A percentile compares a stretch with the other conserved stretches of the same genome.
Evolutionary conservation across 2,113 vertebrate genomes (phyloP).

Genomic region (Choloepus hoffmanni): DNA sequence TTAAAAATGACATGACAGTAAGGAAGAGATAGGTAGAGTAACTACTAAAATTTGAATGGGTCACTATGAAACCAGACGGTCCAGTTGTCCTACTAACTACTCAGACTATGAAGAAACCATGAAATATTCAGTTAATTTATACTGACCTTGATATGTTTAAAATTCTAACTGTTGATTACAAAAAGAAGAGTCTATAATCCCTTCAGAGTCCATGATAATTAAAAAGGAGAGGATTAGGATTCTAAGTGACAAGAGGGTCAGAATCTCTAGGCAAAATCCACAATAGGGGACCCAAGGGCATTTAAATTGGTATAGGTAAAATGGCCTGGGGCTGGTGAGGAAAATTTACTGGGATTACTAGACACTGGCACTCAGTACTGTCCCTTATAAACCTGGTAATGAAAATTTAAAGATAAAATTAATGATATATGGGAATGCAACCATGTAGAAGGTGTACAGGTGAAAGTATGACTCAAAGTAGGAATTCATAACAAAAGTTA

Average conservation of each 20-base stretch:
- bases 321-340: background rate
- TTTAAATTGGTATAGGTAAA: background rate
- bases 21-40: background rate
- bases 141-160: background rate
- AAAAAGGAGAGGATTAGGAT: background rate
- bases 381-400: background rate
- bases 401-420: background rate
- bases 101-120: background rate
- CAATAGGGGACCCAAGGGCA: background rate
- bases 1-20: constrained; percentile 19
- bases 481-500: background rate
- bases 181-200: background rate
- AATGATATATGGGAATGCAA: background rate
- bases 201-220: background rate
- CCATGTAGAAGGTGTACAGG: background rate
- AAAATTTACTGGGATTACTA: background rate
- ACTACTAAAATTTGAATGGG: constrained; percentile 12
- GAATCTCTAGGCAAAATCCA: background rate
- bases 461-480: background rate
- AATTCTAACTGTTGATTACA: background rate
- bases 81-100: background rate
- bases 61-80: background rate
- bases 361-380: background rate
- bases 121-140: background rate
- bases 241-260: background rate